Base-by-base conservation (phyloP, 2,797 vertebrate species). In the Leptoclinus maculatus region DNA sequence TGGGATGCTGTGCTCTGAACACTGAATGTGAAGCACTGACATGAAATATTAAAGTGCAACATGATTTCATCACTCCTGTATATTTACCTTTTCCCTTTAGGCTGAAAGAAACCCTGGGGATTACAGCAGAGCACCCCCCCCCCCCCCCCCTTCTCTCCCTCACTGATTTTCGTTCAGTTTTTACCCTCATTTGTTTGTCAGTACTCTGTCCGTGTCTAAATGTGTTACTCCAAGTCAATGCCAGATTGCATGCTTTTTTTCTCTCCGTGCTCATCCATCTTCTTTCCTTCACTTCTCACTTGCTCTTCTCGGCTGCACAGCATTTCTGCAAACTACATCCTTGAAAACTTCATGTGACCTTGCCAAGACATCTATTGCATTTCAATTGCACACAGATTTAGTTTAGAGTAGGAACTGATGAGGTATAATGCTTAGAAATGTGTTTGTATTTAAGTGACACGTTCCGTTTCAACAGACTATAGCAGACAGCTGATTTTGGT, bases 1-100 rank as follows among this genome's bases (percentile, higher is more conserved):
- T 74, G 43, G 67, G 72, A 88, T 4, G 25, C 51, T 41, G 12
- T 63, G 71, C 70, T 86, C 70, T 69, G 14, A 69, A 75, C 68
- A 25, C 36, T 80, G 78, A 83, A 75, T 80, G 62, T 75, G 83
- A 90, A 85, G 23, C 23, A 54, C 63, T 64, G 43, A 74, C 13
- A 71, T 88, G 32, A 91, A 83, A 88, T 84, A 87, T 89, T 86
- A 69, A 86, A 74, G 70, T 74, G 74, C 65, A 57, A 66, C 57
- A 58, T 21, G 39, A 80, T 80, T 89, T 86, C 65, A 86, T 85
- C 74, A 78, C 68, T 74, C 41, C 14, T 76, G 65, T 66, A 77
- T 66, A 62, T 85, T 82, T 65, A 67, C 65, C 54, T 71, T 64
- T 72, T 64, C 54, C 39, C 38, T 63, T 5, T 49, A 39, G 63